Base-by-base conservation (phyloP, 2,888 invertebrate genomes). In the Arge pagana region DNA sequence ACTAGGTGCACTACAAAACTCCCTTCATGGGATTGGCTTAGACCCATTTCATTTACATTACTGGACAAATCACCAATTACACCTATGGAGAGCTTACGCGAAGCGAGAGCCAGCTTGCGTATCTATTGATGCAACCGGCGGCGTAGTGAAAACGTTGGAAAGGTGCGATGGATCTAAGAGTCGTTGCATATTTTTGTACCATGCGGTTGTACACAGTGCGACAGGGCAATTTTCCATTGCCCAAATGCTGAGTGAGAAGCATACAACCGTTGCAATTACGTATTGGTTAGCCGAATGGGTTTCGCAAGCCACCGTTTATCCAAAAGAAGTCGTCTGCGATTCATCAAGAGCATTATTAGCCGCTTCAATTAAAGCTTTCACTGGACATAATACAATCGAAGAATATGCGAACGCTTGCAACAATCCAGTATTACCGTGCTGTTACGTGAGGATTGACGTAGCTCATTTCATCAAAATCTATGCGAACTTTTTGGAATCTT, bases 401-500 rank as follows among this genome's bases (percentile, higher is more conserved):
- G 49, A 43, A 15, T 56, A 54, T 11, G 41, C 45, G 1, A 37
- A 48, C 43, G 41, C 53, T 19, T 50, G 42, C 31, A 40, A 15
- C 13, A 10, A 28, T 30, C 6, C 49, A 16, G 30, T 30, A 21
- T n/a, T 53, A 33, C 43, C 41, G 33, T n/a, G 30, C 10, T 48
- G 48, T n/a, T 61, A 61, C 37, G 43, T 59, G 10, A 30, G 59
- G 7, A 42, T 52, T 8, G 56, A 56, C 11, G 52, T 50, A 16
- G 54, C 56, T 11, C 56, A 50, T 51, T 55, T 52, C 16, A 43
- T 56, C n/a, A 59, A 56, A 41, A 56, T 43, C 10, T 53, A 54
- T 21, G 52, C 48, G 2, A 49, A 54, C 41, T 35, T 43, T 6
- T 31, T 50, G 15, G 28, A 53, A 49, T 21, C 16, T 28, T 13